Evolutionary conservation across 2,797 vertebrate species (phyloP).

Genomic region (Rhynchotus rufescens): DNA sequence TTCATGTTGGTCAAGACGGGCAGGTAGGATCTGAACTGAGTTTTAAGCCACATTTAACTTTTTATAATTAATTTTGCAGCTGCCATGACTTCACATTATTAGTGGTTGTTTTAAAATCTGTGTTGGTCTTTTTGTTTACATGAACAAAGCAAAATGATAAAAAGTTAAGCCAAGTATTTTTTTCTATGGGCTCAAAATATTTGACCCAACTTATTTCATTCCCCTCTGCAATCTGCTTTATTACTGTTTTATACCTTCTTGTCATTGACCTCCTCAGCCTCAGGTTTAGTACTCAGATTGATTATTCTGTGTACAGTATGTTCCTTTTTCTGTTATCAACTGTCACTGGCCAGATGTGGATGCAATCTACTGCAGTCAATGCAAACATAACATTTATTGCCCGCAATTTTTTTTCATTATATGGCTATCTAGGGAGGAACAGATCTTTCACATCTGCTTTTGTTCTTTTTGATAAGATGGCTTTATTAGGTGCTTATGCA

Average conservation of each 20-base stretch:
- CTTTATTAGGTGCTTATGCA: background rate
- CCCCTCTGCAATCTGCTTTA: background rate
- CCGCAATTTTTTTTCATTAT: background rate
- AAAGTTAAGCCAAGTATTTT: background rate
- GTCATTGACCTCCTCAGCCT: background rate
- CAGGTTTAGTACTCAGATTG: background rate
- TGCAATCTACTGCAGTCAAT: background rate
- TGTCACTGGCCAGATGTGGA: background rate
- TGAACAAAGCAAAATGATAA: background rate
- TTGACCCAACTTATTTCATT: background rate
- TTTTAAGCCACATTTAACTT: background rate
- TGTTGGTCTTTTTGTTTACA: background rate
- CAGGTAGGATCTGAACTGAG: slow-evolving; percentile 86
- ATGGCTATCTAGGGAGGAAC: background rate
- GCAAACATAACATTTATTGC: background rate
- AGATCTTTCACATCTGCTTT: slow-evolving; percentile 26
- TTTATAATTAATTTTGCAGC: background rate
- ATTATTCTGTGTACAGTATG: background rate
- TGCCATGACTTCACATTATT: background rate
- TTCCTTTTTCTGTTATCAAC: background rate
- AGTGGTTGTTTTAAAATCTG: background rate
- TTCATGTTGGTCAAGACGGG: slow-evolving; percentile 97
- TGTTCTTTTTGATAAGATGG: background rate
- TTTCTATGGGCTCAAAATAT: background rate
- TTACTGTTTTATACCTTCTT: background rate